A percentile compares a stretch with the other conserved stretches of the same genome.
Evolutionary conservation across 2,113 vertebrate species (phyloP).

Genomic region (Cyphomyrus discorhynchus): DNA sequence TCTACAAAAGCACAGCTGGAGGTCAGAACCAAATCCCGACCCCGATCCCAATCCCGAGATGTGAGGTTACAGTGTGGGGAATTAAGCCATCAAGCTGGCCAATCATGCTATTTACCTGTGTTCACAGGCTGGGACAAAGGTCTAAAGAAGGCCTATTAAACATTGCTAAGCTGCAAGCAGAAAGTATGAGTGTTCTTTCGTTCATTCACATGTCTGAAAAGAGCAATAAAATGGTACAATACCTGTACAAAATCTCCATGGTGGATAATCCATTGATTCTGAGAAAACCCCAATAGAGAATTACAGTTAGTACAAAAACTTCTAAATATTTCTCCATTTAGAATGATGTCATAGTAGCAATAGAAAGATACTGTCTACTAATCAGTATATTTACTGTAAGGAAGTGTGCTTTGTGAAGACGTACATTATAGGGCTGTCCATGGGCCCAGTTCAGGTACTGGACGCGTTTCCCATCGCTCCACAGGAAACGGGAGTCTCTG

Average conservation of each 20-base stretch:
- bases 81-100: not conserved
- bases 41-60: not conserved
- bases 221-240: not conserved
- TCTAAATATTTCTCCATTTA: not conserved
- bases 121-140: not conserved
- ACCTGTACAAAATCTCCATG: not conserved
- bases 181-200: not conserved
- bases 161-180: not conserved
- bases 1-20: not conserved
- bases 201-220: not conserved
- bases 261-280: not conserved
- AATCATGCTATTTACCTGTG: not conserved
- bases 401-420: not conserved
- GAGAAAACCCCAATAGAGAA: not conserved
- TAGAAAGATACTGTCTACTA: not conserved
- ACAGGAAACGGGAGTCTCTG: slow-evolving; percentile 77
- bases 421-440: slow-evolving; percentile 51
- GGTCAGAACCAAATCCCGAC: not conserved
- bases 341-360: not conserved
- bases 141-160: not conserved
- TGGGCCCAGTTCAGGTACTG: slow-evolving; percentile 86
- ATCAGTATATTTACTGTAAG: not conserved
- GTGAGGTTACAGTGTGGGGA: not conserved
- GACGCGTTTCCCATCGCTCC: slow-evolving; percentile 80
- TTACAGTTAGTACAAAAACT: not conserved